Percentiles rank a stretch among this genome's conserved stretches.
Evolutionary conservation across 2,797 vertebrate genomes (phyloP).

Genomic region (Urosaurus nigricauda): DNA sequence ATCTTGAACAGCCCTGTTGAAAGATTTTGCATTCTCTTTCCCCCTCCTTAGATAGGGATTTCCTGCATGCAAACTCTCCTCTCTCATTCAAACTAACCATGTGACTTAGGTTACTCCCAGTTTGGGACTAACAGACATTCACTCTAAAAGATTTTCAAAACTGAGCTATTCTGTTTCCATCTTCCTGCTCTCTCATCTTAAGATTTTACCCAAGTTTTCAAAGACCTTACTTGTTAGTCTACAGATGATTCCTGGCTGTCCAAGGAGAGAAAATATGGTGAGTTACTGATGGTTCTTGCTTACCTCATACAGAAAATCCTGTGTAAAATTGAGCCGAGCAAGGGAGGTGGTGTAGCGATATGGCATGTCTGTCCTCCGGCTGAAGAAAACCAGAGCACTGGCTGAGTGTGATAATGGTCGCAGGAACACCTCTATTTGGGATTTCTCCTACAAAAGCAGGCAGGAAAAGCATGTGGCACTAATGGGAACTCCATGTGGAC

Average conservation of each 20-base stretch:
- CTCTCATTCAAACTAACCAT: no score
- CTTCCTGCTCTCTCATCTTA: no score
- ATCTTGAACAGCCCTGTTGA: no score
- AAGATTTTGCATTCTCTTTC: no score
- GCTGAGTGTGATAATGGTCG: conserved; percentile 81
- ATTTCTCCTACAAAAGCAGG: conserved; percentile 81
- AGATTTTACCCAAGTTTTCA: not conserved
- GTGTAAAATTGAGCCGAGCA: conserved; percentile 80
- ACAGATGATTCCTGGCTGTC: no score
- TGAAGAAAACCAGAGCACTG: conserved; percentile 91
- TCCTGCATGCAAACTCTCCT: no score
- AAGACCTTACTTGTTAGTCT: not conserved
- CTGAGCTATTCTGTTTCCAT: no score
- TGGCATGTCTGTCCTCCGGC: conserved; percentile 89
- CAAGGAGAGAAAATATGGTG: not conserved
- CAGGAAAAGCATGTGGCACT: not conserved
- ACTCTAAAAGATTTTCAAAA: no score
- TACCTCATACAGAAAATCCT: conserved; percentile 75
- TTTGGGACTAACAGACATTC: no score
- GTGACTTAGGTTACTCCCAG: no score
- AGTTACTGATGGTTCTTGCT: conserved; percentile 32
- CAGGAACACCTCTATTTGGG: conserved; percentile 86
- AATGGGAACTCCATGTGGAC: not conserved
- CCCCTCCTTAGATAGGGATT: no score
- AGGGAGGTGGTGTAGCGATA: conserved; percentile 87